Evolutionary conservation across 2,888 invertebrate genomes (phyloP).

Genomic region (Dynastes grantii): DNA sequence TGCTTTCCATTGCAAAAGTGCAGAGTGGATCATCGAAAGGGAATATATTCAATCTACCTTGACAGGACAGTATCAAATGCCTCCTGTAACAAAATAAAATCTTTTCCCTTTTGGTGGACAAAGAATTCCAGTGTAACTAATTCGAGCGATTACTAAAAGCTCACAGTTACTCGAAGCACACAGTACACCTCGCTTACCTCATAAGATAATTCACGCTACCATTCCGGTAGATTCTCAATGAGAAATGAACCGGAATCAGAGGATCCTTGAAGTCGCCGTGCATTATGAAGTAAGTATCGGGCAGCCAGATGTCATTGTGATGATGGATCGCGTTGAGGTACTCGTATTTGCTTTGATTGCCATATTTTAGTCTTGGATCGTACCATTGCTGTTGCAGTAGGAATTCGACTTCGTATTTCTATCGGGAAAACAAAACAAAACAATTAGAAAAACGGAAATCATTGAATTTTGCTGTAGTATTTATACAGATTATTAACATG

Average conservation of each 20-base stretch:
- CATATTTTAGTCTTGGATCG: conserved; percentile 90
- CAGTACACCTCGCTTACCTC: conserved; percentile 74
- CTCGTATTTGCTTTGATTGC: conserved; percentile 90
- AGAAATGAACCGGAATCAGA: conserved; percentile 93
- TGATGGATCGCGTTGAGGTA: conserved; percentile 95
- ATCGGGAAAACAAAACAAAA: conserved; percentile 63
- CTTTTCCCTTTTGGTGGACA: background rate
- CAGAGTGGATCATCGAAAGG: conserved; percentile 97
- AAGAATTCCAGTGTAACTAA: background rate
- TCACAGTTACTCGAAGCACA: too few relatives aligned
- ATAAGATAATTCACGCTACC: conserved; percentile 96
- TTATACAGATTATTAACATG: too few relatives aligned
- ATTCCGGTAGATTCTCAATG: conserved; percentile 92
- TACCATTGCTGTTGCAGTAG: conserved; percentile 95
- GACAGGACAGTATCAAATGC: conserved; percentile 93
- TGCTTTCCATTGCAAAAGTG: conserved; percentile 96
- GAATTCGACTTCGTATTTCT: conserved; percentile 98
- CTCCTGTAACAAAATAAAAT: conserved; percentile 74
- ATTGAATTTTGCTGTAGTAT: too few relatives aligned
- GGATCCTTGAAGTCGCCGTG: conserved; percentile 97
- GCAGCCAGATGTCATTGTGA: conserved; percentile 93
- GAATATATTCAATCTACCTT: conserved; percentile 94
- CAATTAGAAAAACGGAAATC: background rate
- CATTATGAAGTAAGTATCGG: conserved; percentile 97
- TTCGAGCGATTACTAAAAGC: too few relatives aligned